phyloP scores from a whole-genome alignment of 2,888 invertebrate species.

The Ophioninae sp. region DNA sequence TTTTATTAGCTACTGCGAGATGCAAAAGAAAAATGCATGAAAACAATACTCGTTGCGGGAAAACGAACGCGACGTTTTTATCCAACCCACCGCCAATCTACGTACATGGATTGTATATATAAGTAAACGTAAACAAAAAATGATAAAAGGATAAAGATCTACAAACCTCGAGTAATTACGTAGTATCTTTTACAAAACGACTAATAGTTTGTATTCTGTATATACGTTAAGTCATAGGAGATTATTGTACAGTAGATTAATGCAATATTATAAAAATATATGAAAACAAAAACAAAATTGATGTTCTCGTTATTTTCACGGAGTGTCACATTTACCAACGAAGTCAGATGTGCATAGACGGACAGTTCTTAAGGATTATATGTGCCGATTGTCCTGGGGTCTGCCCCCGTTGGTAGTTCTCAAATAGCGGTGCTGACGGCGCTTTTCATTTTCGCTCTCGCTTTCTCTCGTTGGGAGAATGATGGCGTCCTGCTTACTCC shows the following conservation, averaged over 20 bases:
- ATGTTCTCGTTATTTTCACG: constrained; percentile 8
- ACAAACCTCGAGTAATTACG: constrained; percentile 61
- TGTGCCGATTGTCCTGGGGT: too few relatives aligned
- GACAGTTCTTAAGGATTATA: too few relatives aligned
- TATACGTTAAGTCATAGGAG: constrained; percentile 66
- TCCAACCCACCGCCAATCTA: constrained; percentile 60
- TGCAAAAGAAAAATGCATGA: constrained; percentile 36
- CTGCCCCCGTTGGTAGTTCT: too few relatives aligned
- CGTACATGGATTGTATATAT: constrained; percentile 62
- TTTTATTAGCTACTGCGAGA: not conserved
- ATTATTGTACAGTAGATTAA: constrained; percentile 75
- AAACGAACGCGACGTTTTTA: constrained; percentile 48
- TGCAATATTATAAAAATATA: constrained; percentile 65
- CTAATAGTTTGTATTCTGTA: constrained; percentile 69
- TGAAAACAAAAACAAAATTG: constrained; percentile 37
- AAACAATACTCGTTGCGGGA: constrained; percentile 34
- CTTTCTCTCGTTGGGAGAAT: too few relatives aligned
- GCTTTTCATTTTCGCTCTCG: too few relatives aligned
- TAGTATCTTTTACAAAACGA: constrained; percentile 69
- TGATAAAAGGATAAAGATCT: constrained; percentile 62
- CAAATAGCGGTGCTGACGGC: too few relatives aligned
- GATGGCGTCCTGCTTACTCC: too few relatives aligned
- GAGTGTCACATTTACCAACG: not conserved
- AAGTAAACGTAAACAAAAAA: constrained; percentile 41
- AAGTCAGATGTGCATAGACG: too few relatives aligned